Percentiles rank a stretch among this genome's conserved stretches.
phyloP scores from a whole-genome alignment of 1,140 invertebrate genomes.

The Campoletis sonorensis region DNA sequence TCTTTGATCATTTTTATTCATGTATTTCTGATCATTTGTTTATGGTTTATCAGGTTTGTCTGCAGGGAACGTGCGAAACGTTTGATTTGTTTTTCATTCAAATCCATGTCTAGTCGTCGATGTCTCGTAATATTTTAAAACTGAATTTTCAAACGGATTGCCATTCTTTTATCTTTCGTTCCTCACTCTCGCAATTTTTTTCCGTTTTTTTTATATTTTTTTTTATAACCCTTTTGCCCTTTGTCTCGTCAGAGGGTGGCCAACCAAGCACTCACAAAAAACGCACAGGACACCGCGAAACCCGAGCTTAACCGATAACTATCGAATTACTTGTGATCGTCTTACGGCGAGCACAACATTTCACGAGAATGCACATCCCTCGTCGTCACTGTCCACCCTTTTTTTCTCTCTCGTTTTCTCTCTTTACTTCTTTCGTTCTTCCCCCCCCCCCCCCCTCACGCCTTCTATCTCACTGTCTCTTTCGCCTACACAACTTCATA shows the following conservation, averaged over 20 bases:
- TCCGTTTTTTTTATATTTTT: no score
- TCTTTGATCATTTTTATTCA: no score
- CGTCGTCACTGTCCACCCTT: background rate
- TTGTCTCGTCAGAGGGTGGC: slow-evolving; percentile 34
- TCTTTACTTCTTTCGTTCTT: no score
- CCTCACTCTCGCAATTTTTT: background rate
- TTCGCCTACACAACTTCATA: background rate
- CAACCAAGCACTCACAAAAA: background rate
- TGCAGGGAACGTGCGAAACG: no score
- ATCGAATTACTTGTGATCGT: slow-evolving; percentile 57
- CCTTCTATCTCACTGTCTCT: background rate
- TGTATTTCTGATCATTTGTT: no score
- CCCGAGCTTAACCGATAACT: slow-evolving; percentile 49
- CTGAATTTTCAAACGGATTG: background rate
- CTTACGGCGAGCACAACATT: slow-evolving; percentile 41
- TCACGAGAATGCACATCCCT: slow-evolving; percentile 22
- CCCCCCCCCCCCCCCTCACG: no score
- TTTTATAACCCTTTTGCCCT: slow-evolving; percentile 13
- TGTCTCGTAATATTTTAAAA: background rate
- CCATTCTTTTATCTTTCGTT: background rate
- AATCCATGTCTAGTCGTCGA: background rate
- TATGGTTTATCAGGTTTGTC: no score
- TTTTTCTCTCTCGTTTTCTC: no score
- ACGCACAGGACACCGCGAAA: slow-evolving; percentile 49
- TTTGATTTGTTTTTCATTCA: no score